Percentiles rank a stretch among this genome's conserved stretches.
Evolutionary conservation across 2,797 vertebrate species (phyloP).

Genomic region (Anguilla pacifica): DNA sequence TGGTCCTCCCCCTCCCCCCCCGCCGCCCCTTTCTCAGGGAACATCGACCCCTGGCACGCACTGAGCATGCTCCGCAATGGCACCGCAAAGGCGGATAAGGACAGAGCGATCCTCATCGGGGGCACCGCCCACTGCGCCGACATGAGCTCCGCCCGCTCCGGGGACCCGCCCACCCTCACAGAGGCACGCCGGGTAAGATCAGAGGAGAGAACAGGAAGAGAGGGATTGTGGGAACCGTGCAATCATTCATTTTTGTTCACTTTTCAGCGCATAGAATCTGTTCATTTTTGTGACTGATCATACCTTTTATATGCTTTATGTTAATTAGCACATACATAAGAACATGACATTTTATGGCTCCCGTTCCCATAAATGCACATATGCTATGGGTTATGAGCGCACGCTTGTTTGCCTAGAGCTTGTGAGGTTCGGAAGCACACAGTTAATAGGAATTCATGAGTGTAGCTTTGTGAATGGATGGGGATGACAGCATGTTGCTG

Average conservation of each 20-base stretch:
- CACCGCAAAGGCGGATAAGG: conserved; percentile 43
- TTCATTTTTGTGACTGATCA: too few species aligned
- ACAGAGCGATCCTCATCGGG: conserved; percentile 70
- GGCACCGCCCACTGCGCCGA: conserved; percentile 81
- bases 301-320: too few species aligned
- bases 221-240: not conserved
- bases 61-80: conserved; percentile 72
- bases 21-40: conserved; percentile 57
- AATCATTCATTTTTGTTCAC: not conserved
- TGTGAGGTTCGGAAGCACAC: conserved; percentile 8
- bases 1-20: not conserved
- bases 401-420: not conserved
- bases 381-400: not conserved
- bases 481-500: not conserved
- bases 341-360: not conserved
- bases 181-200: conserved; percentile 72
- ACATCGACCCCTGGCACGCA: conserved; percentile 82
- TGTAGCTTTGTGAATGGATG: not conserved
- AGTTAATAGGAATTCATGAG: not conserved
- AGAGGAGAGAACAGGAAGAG: not conserved
- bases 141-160: conserved; percentile 61
- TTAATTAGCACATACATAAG: too few species aligned
- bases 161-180: conserved; percentile 71
- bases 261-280: not conserved
- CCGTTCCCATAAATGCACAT: not conserved